Evolutionary conservation across 2,888 invertebrate species (phyloP).

Genomic region (Abscondita cerata): DNA sequence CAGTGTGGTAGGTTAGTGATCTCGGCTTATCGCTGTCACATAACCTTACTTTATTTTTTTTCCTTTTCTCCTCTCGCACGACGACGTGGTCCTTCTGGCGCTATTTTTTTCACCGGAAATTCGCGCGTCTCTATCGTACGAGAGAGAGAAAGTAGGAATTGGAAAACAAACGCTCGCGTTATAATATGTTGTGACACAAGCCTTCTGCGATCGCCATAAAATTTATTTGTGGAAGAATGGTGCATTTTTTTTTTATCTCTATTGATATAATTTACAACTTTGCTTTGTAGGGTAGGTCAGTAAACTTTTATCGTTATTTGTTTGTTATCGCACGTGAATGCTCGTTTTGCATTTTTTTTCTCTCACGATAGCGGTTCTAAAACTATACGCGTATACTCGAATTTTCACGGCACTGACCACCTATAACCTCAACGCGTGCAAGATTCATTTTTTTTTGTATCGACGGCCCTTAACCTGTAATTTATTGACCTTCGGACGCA

Average conservation of each 20-base stretch:
- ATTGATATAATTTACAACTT: conserved; percentile 37
- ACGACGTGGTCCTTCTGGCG: neutral
- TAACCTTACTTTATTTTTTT: conserved; percentile 22
- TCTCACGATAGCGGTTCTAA: conserved; percentile 33
- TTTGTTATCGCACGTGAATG: conserved; percentile 45
- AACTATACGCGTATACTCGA: no score
- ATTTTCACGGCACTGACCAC: no score
- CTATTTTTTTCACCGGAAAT: neutral
- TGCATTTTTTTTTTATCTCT: conserved; percentile 29
- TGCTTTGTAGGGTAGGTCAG: conserved; percentile 53
- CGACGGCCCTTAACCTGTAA: no score
- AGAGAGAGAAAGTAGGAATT: neutral
- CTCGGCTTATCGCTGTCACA: conserved; percentile 34
- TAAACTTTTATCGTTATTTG: conserved; percentile 55
- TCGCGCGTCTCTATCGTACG: neutral
- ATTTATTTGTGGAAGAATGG: neutral
- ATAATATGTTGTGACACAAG: neutral
- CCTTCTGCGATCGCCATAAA: no score
- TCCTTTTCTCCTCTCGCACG: no score
- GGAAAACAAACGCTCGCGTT: conserved; percentile 1
- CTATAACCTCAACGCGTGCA: no score
- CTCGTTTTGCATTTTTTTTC: conserved; percentile 30
- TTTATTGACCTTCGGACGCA: no score
- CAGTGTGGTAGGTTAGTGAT: conserved; percentile 44
- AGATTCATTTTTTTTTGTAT: neutral